Percentiles rank a stretch among this genome's conserved stretches.
Conservation (phyloP, 1,140 invertebrate species). For the Euura lappo region DNA sequence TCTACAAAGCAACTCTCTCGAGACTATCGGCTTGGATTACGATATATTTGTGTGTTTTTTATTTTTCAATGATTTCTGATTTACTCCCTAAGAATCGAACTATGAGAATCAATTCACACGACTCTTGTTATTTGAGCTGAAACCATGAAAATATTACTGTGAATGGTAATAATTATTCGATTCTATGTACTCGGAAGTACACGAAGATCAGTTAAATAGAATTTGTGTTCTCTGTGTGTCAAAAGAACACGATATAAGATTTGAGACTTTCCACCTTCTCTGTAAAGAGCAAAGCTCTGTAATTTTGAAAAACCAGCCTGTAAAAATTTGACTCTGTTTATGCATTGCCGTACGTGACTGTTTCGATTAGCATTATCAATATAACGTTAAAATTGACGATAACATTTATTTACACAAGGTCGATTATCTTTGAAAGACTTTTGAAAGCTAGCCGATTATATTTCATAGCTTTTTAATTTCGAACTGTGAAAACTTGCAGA, state of each 20-base stretch:
- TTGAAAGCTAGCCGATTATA: neutral
- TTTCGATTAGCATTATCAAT: no score
- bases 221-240: neutral
- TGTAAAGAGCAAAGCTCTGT: neutral
- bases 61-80: neutral
- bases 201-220: neutral
- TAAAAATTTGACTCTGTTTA: neutral
- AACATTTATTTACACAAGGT: constrained; percentile 3
- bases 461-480: neutral
- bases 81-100: neutral
- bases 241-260: neutral
- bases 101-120: neutral
- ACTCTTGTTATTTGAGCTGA: neutral
- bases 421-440: neutral
- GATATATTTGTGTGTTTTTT: neutral
- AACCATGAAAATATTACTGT: neutral
- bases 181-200: neutral
- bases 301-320: neutral
- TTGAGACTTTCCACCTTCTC: neutral
- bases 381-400: neutral
- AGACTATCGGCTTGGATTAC: neutral
- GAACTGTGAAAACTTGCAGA: neutral
- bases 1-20: neutral
- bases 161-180: neutral
- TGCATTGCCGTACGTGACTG: neutral